Base-by-base conservation (phyloP, 2,888 invertebrate species). In the Pherbina coryleti region DNA sequence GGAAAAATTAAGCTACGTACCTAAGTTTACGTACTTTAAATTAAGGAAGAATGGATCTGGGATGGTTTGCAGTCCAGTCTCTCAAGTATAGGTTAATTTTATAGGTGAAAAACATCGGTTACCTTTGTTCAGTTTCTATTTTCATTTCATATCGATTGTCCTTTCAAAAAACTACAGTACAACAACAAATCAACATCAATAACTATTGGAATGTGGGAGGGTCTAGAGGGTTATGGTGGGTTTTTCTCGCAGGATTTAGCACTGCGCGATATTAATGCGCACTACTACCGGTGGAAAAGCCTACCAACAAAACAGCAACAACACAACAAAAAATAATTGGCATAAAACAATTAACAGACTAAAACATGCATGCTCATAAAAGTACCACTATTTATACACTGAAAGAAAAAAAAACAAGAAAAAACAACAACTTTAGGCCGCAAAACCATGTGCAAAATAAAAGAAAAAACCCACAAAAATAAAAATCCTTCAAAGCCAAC, bases 201-300 rank as follows among this genome's bases (percentile, higher is more conserved):
- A 78, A 82, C 84, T 82, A 83, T 84, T 86, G 88, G 86, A 84
- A 86, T 85, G 85, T 85, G 88, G 88, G 88, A 84, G 86, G 87
- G 88, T 84, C 86, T 79, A 85, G 85, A 85, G 88, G 86, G 86
- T 84, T 85, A 83, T 82, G 83, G 84, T 87, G 86, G 86, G 84
- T 83, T 82, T 76, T 69, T 28, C 62, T 72, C 67, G 62, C 5
- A 37, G 11, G 44, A 57, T n/a, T 14, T 19, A 5, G 34, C 17
- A 76, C 11, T 44, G 17, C 55, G 64, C n/a, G n/a, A n/a, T n/a
- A n/a, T n/a, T n/a, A n/a, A n/a, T n/a, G n/a, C n/a, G n/a, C n/a
- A n/a, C n/a, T n/a, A n/a, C n/a, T 34, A 28, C 19, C 34, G n/a
- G 25, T 70, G 64, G 37, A 71, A 74, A 60, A 70, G 70, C 66